phyloP scores from a whole-genome alignment of 2,888 invertebrate genomes.

The Hartigia nigra region DNA sequence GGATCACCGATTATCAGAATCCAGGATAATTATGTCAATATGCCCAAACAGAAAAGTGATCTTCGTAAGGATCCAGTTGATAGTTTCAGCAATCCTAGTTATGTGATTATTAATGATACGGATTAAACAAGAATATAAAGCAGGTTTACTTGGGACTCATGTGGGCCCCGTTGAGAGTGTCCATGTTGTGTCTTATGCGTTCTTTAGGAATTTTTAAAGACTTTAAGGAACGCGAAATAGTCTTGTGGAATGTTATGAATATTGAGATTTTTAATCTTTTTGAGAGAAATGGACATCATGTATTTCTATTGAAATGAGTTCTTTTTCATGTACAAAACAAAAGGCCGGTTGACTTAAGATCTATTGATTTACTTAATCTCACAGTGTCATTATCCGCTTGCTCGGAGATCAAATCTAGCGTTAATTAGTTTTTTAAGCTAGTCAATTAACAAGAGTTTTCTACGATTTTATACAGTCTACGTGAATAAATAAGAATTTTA shows the following conservation, averaged over 20 bases:
- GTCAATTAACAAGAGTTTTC: not conserved
- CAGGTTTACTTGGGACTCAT: not conserved
- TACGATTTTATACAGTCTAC: not conserved
- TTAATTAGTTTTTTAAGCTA: not conserved
- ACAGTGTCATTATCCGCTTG: not conserved
- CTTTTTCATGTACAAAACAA: not conserved
- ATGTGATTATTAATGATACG: constrained; percentile 50
- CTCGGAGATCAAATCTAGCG: not conserved
- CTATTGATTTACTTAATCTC: not conserved
- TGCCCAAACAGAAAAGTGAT: constrained; percentile 68
- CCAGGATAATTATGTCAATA: constrained; percentile 69
- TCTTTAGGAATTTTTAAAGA: not conserved
- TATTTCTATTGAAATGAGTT: not conserved
- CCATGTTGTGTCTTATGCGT: not conserved
- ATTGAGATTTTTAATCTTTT: not conserved
- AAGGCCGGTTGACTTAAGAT: not conserved
- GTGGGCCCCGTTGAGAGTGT: not conserved
- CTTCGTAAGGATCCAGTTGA: constrained; percentile 49
- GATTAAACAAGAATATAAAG: constrained; percentile 15
- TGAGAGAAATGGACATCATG: not conserved
- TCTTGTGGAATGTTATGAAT: not conserved
- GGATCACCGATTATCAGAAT: constrained; percentile 53
- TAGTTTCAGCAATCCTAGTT: constrained; percentile 64
- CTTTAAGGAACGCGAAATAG: not conserved
- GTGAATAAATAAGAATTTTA: not conserved